Evolutionary conservation across 2,888 invertebrate species (phyloP), one percentile per base, ranked within the genome.

Genomic region (Drosophila meridionalis): DNA sequence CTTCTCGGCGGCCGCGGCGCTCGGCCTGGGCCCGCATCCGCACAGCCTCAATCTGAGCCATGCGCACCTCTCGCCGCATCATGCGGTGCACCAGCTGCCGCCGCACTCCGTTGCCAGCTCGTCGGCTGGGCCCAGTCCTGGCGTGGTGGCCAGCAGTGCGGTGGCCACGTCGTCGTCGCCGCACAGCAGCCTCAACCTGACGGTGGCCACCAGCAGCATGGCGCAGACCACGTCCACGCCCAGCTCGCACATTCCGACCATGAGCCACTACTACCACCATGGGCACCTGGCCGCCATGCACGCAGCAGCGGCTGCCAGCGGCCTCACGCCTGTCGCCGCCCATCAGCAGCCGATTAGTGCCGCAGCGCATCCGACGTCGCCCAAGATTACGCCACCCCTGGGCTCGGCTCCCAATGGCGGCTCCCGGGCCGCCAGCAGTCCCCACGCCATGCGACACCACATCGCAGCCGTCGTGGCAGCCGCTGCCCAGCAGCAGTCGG

Each of bases 51-150:
- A 92, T 69, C 78, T 93, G 60, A 87, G 91, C 4, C 92, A 92
- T 76, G 90, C 92, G 2, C 93, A 93, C 58, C 91, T 93, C 69
- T 92, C 93, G 57, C 91, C 91, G 6, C 91, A 91, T 53, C 92
- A 92, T 69, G 81, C 90, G 6, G 90, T 90, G 62, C 92, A 92
- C 67, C 93, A 92, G 78, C 60, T 92, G 73, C 90, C 91, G 59
- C 85, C 92, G 28, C 93, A 93, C 64, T 87, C 90, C 2, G 62
- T 78, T 20, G 57, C 85, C 71, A 73, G 76, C 75, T 69, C 89
- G 50, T 59, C 79, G 28, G 82, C 74, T 1, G 82, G 82, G 1
- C 78, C 79, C 14, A 81, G 74, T 59, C 66, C 82, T 0, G 68
- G 69, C 1, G 52, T 45, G 38, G 32, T 59, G 32, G 57, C 77